Conservation (phyloP, 2,888 invertebrate genomes). For the Apodemia mormo region DNA sequence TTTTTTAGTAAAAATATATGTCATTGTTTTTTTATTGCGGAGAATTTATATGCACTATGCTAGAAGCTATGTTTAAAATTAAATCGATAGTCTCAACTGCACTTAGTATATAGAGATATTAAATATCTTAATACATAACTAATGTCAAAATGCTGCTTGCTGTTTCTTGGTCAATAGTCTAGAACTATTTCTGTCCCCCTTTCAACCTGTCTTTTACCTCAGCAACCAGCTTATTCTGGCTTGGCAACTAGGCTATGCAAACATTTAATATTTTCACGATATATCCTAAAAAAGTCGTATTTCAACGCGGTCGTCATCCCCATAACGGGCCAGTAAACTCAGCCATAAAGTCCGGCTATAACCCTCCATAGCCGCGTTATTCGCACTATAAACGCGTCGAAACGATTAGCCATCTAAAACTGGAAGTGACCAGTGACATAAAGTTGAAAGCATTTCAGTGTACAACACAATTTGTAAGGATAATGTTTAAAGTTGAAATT, state of each 20-base stretch:
- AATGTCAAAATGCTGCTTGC: too few species aligned
- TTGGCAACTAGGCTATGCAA: not conserved
- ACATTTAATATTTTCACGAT: not conserved
- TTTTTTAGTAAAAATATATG: too few species aligned
- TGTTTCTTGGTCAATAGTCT: too few species aligned
- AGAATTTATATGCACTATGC: too few species aligned
- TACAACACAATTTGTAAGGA: slow-evolving; percentile 27
- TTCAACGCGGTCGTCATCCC: slow-evolving; percentile 13
- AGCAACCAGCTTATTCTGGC: not conserved
- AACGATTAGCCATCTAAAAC: slow-evolving; percentile 28
- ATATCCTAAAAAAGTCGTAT: slow-evolving; percentile 15
- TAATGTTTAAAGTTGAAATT: slow-evolving; percentile 16
- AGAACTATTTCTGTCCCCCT: not conserved
- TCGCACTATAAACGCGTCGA: slow-evolving; percentile 29
- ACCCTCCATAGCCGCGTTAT: slow-evolving; percentile 28
- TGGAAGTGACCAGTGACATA: slow-evolving; percentile 35
- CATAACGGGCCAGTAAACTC: slow-evolving; percentile 25
- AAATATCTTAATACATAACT: too few species aligned
- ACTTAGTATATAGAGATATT: too few species aligned
- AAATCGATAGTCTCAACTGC: too few species aligned
- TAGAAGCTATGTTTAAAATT: too few species aligned
- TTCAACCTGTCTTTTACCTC: not conserved
- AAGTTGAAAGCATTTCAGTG: slow-evolving; percentile 45
- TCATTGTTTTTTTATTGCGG: too few species aligned
- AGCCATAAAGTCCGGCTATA: slow-evolving; percentile 24